Evolutionary conservation across 2,113 vertebrate species (phyloP).

Genomic region (Hippocampus mohnikei): DNA sequence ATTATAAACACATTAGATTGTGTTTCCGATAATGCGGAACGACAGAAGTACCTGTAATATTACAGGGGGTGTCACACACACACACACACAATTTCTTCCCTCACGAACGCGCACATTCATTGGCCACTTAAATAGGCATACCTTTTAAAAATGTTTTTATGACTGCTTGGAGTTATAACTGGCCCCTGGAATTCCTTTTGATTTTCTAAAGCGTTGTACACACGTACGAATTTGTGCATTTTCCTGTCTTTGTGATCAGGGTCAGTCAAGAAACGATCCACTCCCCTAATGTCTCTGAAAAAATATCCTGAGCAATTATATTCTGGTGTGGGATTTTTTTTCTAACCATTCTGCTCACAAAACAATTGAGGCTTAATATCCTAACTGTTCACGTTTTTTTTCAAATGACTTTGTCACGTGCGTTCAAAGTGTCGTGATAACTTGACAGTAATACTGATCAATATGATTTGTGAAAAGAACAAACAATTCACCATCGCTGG

Average conservation of each 20-base stretch:
- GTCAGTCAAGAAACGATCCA: not conserved
- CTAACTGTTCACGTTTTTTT: no score
- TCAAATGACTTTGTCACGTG: no score
- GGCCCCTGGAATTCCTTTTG: not conserved
- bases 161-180: not conserved
- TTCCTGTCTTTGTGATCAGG: not conserved
- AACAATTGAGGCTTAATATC: no score
- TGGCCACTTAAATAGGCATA: not conserved
- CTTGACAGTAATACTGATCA: no score
- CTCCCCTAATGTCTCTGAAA: no score
- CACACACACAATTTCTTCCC: slow-evolving; percentile 3
- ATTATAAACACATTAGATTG: slow-evolving; percentile 71
- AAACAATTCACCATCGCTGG: no score
- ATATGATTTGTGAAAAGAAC: no score
- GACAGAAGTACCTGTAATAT: slow-evolving; percentile 51
- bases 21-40: slow-evolving; percentile 54
- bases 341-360: no score
- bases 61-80: slow-evolving; percentile 11
- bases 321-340: no score
- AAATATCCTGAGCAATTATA: no score
- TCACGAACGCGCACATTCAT: not conserved
- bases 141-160: not conserved
- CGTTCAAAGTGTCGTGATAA: no score
- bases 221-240: not conserved
- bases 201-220: not conserved